Percentiles rank a stretch among this genome's conserved stretches.
Evolutionary conservation across 2,113 vertebrate genomes (phyloP).

Genomic region (Hirundichthys speculiger): DNA sequence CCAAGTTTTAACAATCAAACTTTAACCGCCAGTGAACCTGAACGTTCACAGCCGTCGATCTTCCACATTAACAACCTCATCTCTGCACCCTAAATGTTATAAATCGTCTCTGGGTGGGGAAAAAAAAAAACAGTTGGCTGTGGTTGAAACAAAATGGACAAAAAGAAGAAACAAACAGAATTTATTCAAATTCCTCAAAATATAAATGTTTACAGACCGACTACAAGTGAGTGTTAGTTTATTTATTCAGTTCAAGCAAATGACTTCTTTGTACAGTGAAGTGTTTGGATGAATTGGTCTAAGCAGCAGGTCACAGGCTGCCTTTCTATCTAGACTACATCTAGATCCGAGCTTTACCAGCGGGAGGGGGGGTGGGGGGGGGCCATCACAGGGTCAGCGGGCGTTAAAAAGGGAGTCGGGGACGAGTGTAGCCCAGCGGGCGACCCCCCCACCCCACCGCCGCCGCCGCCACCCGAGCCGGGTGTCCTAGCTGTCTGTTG

Average conservation of each 20-base stretch:
- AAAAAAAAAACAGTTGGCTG: no score
- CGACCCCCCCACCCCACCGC: constrained; percentile 10
- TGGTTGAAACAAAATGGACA: constrained; percentile 62
- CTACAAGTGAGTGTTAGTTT: constrained; percentile 76
- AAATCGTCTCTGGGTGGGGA: no score
- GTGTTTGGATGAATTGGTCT: constrained; percentile 74
- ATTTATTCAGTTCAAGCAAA: constrained; percentile 80
- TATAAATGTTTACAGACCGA: constrained; percentile 73
- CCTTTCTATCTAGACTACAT: constrained; percentile 72
- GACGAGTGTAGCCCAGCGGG: constrained; percentile 36
- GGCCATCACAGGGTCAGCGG: constrained; percentile 49
- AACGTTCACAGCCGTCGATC: no score
- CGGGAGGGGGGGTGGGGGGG: constrained; percentile 6
- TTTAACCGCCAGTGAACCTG: no score
- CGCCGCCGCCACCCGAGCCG: constrained; percentile 9
- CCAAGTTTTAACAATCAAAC: no score
- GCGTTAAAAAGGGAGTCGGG: constrained; percentile 35
- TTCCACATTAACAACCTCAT: no score
- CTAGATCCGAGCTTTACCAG: constrained; percentile 70
- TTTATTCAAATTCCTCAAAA: constrained; percentile 82
- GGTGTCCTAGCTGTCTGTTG: constrained; percentile 75
- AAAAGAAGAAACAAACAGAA: constrained; percentile 75
- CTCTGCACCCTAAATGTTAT: no score
- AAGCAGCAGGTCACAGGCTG: constrained; percentile 76
- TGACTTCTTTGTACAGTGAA: constrained; percentile 75